phyloP scores from a whole-genome alignment of 2,888 invertebrate species.

The Eupithecia dodoneata region DNA sequence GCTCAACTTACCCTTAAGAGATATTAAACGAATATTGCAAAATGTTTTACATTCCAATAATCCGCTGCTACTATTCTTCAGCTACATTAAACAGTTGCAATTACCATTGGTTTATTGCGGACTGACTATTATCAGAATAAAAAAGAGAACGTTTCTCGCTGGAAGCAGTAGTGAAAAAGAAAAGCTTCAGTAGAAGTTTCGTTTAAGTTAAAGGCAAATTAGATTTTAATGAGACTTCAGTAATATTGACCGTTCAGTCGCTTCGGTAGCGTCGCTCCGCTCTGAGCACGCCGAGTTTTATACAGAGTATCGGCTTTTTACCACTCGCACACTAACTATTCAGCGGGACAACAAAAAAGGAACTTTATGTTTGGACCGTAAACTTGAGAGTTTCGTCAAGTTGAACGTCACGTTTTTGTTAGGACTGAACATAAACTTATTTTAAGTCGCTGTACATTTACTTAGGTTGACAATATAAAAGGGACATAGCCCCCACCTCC shows the following conservation, averaged over 20 bases:
- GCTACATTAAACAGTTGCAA: conserved; percentile 42
- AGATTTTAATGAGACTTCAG: conserved; percentile 63
- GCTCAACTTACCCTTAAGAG: conserved; percentile 55
- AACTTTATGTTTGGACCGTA: conserved; percentile 29
- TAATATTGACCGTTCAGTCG: conserved; percentile 54
- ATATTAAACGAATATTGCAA: conserved; percentile 53
- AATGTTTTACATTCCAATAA: conserved; percentile 39
- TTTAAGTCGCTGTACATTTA: conserved; percentile 68
- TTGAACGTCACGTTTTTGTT: conserved; percentile 54
- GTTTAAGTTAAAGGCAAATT: conserved; percentile 63
- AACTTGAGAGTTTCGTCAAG: conserved; percentile 37
- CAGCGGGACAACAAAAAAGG: conserved; percentile 24
- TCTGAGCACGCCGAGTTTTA: conserved; percentile 48
- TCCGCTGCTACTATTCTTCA: conserved; percentile 29
- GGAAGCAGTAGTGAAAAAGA: conserved; percentile 54
- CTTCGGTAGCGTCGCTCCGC: conserved; percentile 46
- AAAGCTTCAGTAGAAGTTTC: conserved; percentile 56
- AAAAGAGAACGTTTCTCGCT: conserved; percentile 42
- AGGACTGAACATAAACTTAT: conserved; percentile 64
- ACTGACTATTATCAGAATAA: conserved; percentile 40
- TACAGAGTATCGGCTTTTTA: conserved; percentile 51
- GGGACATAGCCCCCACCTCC: conserved; percentile 66
- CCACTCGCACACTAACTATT: conserved; percentile 47
- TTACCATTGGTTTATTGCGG: conserved; percentile 41
- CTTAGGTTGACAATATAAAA: conserved; percentile 68